Conservation (phyloP, 2,113 vertebrate genomes). For the Accipiter virgatus region DNA sequence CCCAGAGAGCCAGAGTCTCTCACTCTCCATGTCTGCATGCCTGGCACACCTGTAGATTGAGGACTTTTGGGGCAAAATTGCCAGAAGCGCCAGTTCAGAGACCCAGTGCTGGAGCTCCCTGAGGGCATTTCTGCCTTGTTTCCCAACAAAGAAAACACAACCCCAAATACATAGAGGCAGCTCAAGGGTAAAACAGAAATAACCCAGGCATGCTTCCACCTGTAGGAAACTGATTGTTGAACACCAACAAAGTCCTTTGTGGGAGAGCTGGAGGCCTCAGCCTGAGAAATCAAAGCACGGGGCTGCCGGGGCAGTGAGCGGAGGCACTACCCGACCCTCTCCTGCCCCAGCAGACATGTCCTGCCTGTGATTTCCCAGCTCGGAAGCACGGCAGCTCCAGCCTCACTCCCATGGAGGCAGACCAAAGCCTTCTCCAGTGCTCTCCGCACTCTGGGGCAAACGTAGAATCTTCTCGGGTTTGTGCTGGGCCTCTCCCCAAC, state of each 20-base stretch:
- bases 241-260: background rate
- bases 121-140: background rate
- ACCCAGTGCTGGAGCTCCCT: background rate
- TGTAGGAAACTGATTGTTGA: background rate
- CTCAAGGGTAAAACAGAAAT: background rate
- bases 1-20: background rate
- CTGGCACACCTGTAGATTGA: rapidly evolving
- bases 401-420: background rate
- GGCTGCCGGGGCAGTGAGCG: background rate
- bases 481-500: background rate
- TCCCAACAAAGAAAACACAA: background rate
- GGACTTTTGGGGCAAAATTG: background rate
- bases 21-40: background rate
- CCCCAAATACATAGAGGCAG: background rate
- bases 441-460: rapidly evolving
- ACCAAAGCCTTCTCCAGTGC: background rate
- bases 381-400: background rate
- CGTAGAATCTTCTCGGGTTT: background rate
- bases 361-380: background rate
- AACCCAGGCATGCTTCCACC: background rate
- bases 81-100: background rate
- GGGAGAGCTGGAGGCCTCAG: background rate
- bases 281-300: background rate
- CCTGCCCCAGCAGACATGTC: background rate
- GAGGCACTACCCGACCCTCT: rapidly evolving